phyloP scores from a whole-genome alignment of 2,888 invertebrate species.

The Cinara cedri region DNA sequence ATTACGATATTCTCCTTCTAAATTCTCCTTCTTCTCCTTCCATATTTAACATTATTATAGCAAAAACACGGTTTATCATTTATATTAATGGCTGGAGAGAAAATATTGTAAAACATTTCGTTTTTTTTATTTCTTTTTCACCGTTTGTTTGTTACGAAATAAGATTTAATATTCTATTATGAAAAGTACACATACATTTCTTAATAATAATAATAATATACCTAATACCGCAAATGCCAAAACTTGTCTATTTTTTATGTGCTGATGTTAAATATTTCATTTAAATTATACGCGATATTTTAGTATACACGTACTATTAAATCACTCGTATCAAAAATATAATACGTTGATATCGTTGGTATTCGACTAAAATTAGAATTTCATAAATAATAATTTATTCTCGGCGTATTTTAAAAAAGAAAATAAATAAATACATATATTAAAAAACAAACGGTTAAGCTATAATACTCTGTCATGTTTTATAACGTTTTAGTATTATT shows the following conservation, averaged over 20 bases:
- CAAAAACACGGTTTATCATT: too few species aligned
- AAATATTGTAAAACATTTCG: not conserved
- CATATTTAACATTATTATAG: too few species aligned
- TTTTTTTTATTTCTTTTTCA: too few species aligned
- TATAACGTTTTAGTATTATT: not conserved
- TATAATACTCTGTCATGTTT: slow-evolving; percentile 9
- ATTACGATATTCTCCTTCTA: too few species aligned
- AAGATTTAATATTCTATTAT: slow-evolving; percentile 8
- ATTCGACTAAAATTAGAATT: not conserved
- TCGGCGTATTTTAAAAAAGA: not conserved
- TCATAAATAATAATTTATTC: too few species aligned
- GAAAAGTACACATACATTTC: not conserved
- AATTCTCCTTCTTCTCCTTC: too few species aligned
- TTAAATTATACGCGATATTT: not conserved
- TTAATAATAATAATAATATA: not conserved
- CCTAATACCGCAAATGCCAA: not conserved
- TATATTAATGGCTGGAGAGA: not conserved
- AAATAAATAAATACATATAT: not conserved
- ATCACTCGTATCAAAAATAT: not conserved
- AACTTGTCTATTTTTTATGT: not conserved
- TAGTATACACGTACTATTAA: not conserved
- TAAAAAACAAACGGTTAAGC: slow-evolving; percentile 21
- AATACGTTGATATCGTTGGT: not conserved
- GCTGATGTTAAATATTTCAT: not conserved
- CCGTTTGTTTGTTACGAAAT: not conserved